Conservation (phyloP, 92 coral and sea anemone genomes). For the Micromussa lordhowensis region DNA sequence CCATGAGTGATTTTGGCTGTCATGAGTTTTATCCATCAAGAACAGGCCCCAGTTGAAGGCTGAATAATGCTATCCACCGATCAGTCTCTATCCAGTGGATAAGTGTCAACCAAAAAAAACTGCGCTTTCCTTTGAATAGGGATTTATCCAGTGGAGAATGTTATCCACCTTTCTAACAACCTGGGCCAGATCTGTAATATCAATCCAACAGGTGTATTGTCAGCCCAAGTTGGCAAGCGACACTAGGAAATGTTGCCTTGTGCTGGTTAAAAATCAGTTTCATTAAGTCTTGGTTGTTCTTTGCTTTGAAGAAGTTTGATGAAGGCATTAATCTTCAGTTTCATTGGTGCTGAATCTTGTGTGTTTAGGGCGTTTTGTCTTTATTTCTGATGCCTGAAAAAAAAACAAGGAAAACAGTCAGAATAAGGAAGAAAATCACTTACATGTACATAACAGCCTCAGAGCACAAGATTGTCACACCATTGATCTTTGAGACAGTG, state of each 20-base stretch:
- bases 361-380: slow-evolving; percentile 59
- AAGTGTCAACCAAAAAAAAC: no score
- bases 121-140: no score
- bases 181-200: no score
- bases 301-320: background rate
- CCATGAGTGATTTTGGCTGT: background rate
- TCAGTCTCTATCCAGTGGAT: no score
- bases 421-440: no score
- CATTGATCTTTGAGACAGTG: no score
- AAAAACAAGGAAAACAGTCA: background rate
- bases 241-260: background rate
- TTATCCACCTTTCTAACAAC: no score
- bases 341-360: slow-evolving; percentile 39
- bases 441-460: no score
- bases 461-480: no score
- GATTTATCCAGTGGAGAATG: no score
- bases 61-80: no score
- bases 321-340: background rate
- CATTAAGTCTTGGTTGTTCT: background rate
- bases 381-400: slow-evolving; percentile 45
- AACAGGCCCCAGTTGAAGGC: no score
- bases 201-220: background rate
- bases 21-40: background rate
- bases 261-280: background rate
- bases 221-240: background rate